Base-by-base conservation (phyloP, 2,797 vertebrate species). In the Lagorchestes hirsutus region DNA sequence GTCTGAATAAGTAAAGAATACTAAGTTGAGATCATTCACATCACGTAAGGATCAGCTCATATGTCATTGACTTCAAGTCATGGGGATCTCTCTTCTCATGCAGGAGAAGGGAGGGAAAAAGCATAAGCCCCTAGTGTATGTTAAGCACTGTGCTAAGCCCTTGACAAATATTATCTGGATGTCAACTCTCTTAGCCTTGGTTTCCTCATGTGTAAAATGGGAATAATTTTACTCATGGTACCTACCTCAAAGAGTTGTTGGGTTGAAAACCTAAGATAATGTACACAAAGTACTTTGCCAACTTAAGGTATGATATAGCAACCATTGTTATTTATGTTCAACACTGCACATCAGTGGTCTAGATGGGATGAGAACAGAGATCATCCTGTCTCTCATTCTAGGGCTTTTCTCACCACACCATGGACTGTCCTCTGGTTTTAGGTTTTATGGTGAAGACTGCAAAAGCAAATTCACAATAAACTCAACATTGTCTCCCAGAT, bases 391-490 rank as follows among this genome's bases (percentile, higher is more conserved):
- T 96, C 29, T 90, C 90, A 95, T 90, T 93, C 96, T 95, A 96
- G 97, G 92, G 54, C 27, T 62, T 96, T 96, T 93, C 93, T 57
- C 8, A 91, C 91, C 59, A 94, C 31, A 97, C 95, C 92, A 54
- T 93, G 96, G 31, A 24, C 87, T 90, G 55, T 56, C 24, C 55
- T 91, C 94, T 90, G 92, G 95, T 93, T 97, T 93, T 56, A 29
- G 52, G 96, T 97, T 97, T 96, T 40, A 90, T 95, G 92, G 97
- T 94, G 96, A 74, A 92, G 90, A 62, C 27, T 34, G 18, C 94
- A 95, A 94, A 90, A 96, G 58, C 92, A 96, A 90, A 93, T 96
- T 92, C 92, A 95, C 55, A 56, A 91, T 97, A 57, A 95, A 97
- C 31, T 96, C 74, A 87, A 31, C 74, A 31, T 5, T 90, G 56